Conservation (phyloP, 2,888 invertebrate species). For the Chromoteleia sp. region DNA sequence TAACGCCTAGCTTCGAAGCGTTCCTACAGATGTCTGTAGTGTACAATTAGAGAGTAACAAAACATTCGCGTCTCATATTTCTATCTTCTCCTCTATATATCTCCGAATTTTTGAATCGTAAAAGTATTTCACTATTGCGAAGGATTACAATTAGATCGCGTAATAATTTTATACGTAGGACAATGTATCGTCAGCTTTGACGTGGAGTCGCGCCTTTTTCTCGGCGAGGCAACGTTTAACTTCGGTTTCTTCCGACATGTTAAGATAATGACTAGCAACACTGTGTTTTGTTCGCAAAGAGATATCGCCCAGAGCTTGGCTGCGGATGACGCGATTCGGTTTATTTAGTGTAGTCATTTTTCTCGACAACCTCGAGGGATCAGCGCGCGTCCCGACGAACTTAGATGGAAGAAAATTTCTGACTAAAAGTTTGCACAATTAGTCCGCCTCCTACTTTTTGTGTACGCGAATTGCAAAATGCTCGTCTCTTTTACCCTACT, state of each 20-base stretch:
- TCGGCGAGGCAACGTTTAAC: slow-evolving; percentile 17
- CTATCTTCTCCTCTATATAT: too few species aligned
- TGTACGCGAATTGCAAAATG: slow-evolving; percentile 57
- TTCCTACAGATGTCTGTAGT: too few species aligned
- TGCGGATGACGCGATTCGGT: slow-evolving; percentile 60
- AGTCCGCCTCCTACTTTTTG: slow-evolving; percentile 48
- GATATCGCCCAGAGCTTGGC: slow-evolving; percentile 48
- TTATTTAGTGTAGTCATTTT: slow-evolving; percentile 69
- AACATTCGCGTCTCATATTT: too few species aligned
- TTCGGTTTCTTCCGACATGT: slow-evolving; percentile 33
- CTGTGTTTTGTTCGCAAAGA: slow-evolving; percentile 43
- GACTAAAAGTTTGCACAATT: slow-evolving; percentile 68
- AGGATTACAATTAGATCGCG: too few species aligned
- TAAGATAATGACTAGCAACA: slow-evolving; percentile 47
- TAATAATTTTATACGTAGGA: slow-evolving; percentile 13
- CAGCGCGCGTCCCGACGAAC: slow-evolving; percentile 47
- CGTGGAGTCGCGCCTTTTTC: slow-evolving; percentile 6
- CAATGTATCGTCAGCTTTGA: slow-evolving; percentile 19
- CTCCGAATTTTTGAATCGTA: too few species aligned
- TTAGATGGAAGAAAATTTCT: slow-evolving; percentile 64
- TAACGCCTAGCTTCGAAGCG: too few species aligned
- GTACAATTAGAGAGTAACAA: too few species aligned
- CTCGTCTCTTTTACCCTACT: slow-evolving; percentile 41
- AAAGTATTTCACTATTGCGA: too few species aligned
- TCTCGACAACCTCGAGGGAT: slow-evolving; percentile 63